A percentile compares a stretch with the other conserved stretches of the same genome.
Evolutionary conservation across 2,113 vertebrate genomes (phyloP).

Genomic region (Pollimyrus isidori): DNA sequence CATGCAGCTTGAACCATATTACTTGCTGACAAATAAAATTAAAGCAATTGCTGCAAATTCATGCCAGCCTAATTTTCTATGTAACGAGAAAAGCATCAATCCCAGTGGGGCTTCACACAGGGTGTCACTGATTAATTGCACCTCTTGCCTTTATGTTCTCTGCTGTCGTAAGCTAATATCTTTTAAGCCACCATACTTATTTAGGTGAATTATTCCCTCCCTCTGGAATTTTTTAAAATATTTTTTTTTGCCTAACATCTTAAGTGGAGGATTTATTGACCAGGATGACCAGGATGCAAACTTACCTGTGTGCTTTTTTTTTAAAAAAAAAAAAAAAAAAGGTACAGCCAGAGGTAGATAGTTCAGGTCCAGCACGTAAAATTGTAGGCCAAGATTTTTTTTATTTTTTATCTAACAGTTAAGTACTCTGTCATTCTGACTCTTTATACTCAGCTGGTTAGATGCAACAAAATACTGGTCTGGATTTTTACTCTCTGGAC

Average conservation of each 20-base stretch:
- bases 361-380: neutral
- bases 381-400: neutral
- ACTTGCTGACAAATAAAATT: neutral
- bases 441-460: neutral
- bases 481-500: neutral
- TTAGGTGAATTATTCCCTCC: neutral
- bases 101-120: neutral
- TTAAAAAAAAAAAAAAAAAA: neutral
- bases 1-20: neutral
- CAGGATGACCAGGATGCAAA: neutral
- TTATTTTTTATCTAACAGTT: neutral
- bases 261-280: neutral
- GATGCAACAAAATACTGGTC: neutral
- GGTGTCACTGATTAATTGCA: neutral
- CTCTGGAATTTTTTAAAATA: neutral
- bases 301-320: neutral
- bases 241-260: conserved; percentile 3
- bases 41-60: neutral
- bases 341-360: neutral
- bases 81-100: neutral
- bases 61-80: neutral
- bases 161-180: neutral
- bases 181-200: neutral
- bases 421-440: neutral
- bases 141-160: neutral